Evolutionary conservation across 2,113 vertebrate species (phyloP).

Genomic region (Podilymbus podiceps): DNA sequence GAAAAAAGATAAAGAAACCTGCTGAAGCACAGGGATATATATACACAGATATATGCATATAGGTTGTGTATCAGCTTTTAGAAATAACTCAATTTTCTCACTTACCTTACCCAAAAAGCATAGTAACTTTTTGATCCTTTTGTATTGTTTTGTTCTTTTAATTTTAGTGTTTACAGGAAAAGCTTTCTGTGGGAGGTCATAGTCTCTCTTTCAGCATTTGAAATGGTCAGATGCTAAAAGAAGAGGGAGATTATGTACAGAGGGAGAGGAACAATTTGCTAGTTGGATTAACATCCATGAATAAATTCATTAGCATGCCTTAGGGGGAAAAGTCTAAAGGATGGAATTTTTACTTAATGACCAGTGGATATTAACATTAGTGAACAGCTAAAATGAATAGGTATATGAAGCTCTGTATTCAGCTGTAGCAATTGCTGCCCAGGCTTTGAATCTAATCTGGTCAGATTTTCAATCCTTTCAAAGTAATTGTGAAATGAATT

Average conservation of each 20-base stretch:
- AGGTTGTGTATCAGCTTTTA: background rate
- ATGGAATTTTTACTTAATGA: background rate
- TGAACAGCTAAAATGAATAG: background rate
- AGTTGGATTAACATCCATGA: background rate
- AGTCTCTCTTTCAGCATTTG: background rate
- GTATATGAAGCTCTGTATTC: background rate
- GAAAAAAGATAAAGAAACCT: background rate
- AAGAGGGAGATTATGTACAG: background rate
- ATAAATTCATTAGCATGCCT: background rate
- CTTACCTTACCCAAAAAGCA: background rate
- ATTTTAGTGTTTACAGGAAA: background rate
- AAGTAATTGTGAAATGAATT: constrained; percentile 39
- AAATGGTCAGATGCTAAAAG: background rate
- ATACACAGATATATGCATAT: background rate
- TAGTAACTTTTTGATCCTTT: background rate
- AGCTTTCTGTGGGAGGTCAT: background rate
- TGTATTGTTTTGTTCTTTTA: background rate
- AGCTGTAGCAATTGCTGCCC: background rate
- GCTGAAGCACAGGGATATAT: background rate
- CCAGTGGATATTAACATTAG: background rate
- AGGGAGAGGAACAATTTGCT: background rate
- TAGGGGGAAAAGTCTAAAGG: background rate
- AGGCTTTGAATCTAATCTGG: constrained; percentile 23
- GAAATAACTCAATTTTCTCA: background rate
- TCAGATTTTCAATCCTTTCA: constrained; percentile 22